Evolutionary conservation across 1,140 invertebrate genomes (phyloP), one percentile per base, ranked within the genome.

Genomic region (Drosophila micromelanica): DNA sequence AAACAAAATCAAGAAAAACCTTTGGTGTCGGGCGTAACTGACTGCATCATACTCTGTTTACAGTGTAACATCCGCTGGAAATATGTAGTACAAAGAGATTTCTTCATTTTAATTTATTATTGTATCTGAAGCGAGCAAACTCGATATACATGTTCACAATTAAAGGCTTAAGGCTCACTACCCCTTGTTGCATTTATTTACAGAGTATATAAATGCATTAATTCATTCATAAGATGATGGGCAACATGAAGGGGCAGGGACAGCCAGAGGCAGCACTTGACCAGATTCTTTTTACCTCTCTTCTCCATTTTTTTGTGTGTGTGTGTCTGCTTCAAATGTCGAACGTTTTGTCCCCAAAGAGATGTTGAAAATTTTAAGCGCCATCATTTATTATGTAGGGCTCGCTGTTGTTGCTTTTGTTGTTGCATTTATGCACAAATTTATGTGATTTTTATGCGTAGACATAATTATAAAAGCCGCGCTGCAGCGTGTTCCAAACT

Each of bases 391-490:
- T 90, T 90, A 90, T 90, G 73, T 78, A 73, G 64, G 64, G 32
- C 71, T 70, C 37, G 62, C 81, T 86, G 61, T 80, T 74, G 68
- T 87, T 81, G 62, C 40, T 49, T 32, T 65, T 62, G 30, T 63
- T 51, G 32, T 60, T 62, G 76, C 82, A 80, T 85, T 89, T 90
- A 85, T 90, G 80, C 80, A 90, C 85, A 80, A 89, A 91, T 91
- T 91, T 91, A 91, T 91, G 89, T 91, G 89, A 90, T 90, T 91
- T 91, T 91, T 91, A 91, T 91, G 89, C 89, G 89, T 91, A 91
- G 89, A 90, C 89, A 91, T 90, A 87, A 91, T 90, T 90, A 91
- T 89, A 80, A 91, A 91, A 89, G 80, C 78, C 76, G 57, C 57
- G 23, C 64, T 69, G 87, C 78, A 69, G 48, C 67, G 48, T 49